Evolutionary conservation across 2,113 vertebrate genomes (phyloP).

Genomic region (Rissa tridactyla): DNA sequence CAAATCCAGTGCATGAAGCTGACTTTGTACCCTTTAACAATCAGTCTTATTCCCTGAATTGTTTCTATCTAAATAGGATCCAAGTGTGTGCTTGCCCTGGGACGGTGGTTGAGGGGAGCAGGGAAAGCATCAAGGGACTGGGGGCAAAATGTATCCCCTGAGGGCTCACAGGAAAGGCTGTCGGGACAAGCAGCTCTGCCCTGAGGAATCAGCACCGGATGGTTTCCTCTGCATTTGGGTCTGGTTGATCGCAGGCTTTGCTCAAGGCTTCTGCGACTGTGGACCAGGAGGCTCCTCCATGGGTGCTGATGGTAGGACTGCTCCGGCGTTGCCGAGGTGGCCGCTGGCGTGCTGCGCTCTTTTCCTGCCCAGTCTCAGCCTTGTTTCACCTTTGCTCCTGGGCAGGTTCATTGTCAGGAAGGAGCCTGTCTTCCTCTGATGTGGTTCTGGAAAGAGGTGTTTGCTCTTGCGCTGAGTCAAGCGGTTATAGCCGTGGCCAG

Average conservation of each 20-base stretch:
- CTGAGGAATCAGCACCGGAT: accelerated
- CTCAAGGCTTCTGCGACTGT: neutral
- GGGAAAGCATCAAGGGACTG: neutral
- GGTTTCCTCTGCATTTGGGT: accelerated
- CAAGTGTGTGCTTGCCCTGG: neutral
- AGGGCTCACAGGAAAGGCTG: neutral
- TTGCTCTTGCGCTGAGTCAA: neutral
- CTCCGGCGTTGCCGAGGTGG: neutral
- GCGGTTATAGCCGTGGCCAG: neutral
- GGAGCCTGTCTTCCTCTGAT: neutral
- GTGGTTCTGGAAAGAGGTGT: neutral
- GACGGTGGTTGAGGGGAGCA: neutral
- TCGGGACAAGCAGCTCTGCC: neutral
- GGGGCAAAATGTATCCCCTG: neutral
- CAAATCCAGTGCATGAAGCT: neutral
- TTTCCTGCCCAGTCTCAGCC: neutral
- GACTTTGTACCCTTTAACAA: neutral
- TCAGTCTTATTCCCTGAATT: neutral
- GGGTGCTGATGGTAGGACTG: neutral
- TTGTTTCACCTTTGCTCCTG: neutral
- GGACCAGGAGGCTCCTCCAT: neutral
- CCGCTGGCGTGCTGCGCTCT: neutral
- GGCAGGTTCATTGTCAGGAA: neutral
- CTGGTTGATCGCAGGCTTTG: neutral
- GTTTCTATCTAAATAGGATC: neutral